Conservation (phyloP, 2,888 invertebrate genomes). For the Drosophila ezoana region DNA sequence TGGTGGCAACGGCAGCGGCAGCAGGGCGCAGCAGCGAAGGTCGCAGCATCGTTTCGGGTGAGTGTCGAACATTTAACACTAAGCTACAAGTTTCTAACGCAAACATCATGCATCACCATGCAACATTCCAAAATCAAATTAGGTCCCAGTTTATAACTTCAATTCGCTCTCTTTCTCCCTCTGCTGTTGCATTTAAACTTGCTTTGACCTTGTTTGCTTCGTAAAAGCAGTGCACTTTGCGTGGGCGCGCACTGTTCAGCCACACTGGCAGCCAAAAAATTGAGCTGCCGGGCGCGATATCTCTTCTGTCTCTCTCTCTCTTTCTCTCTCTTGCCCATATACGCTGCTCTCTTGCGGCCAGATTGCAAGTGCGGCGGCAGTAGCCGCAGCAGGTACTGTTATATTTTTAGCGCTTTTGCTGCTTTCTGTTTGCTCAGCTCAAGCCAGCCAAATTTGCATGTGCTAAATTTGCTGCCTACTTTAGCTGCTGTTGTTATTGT, state of each 20-base stretch:
- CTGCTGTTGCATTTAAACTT: slow-evolving; percentile 63
- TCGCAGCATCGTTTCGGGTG: slow-evolving; percentile 68
- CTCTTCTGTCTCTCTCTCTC: slow-evolving; percentile 8
- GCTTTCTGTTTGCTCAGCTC: slow-evolving; percentile 51
- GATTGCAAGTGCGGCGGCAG: slow-evolving; percentile 63
- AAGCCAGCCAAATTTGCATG: slow-evolving; percentile 64
- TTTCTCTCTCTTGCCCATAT: slow-evolving; percentile 3
- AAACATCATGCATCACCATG: slow-evolving; percentile 3
- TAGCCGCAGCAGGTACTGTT: slow-evolving; percentile 69
- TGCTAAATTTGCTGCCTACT: slow-evolving; percentile 66
- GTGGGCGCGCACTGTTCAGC: slow-evolving; percentile 56
- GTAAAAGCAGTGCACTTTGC: slow-evolving; percentile 55
- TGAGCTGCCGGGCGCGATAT: slow-evolving; percentile 7
- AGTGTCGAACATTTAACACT: slow-evolving; percentile 43
- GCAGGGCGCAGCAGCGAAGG: slow-evolving; percentile 63
- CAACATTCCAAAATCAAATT: neutral
- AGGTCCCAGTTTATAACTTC: slow-evolving; percentile 1
- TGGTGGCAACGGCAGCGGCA: slow-evolving; percentile 35
- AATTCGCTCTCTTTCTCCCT: slow-evolving; percentile 5
- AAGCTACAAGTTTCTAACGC: neutral
- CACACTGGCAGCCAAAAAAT: slow-evolving; percentile 23
- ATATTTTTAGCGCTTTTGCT: slow-evolving; percentile 66
- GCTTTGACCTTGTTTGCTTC: slow-evolving; percentile 78
- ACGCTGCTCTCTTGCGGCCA: slow-evolving; percentile 19
- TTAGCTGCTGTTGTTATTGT: slow-evolving; percentile 27